phyloP scores from a whole-genome alignment of 2,888 invertebrate species.

The Sturmia bella region DNA sequence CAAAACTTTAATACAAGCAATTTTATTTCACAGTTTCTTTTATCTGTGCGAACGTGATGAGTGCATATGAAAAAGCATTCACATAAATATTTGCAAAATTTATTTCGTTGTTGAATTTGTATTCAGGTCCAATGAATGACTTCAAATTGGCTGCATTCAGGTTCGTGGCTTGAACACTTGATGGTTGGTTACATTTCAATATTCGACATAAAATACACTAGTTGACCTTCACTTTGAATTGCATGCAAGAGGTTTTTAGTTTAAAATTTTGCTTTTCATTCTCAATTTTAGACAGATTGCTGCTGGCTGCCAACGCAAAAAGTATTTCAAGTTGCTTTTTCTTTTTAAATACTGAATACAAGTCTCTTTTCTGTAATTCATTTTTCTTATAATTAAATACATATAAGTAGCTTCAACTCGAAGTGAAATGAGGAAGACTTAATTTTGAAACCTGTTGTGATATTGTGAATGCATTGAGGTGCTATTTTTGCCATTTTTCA shows the following conservation, averaged over 20 bases:
- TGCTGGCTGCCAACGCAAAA: constrained; percentile 14
- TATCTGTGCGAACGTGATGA: neutral
- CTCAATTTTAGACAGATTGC: constrained; percentile 20
- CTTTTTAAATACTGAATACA: neutral
- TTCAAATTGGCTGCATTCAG: constrained; percentile 52
- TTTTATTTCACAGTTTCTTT: constrained; percentile 1
- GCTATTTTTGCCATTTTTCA: constrained; percentile 15
- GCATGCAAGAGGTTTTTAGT: constrained; percentile 58
- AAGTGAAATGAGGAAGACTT: constrained; percentile 28
- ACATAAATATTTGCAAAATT: neutral
- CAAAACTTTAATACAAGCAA: constrained; percentile 1
- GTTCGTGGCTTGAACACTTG: constrained; percentile 47
- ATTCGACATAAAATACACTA: constrained; percentile 38
- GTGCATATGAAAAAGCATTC: neutral
- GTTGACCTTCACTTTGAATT: constrained; percentile 69
- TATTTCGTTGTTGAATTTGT: neutral
- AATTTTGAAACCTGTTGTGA: constrained; percentile 24
- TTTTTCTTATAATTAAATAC: constrained; percentile 14
- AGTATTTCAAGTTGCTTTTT: constrained; percentile 24
- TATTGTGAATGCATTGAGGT: neutral
- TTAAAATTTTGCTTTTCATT: constrained; percentile 24
- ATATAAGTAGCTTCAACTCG: neutral
- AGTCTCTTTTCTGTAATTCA: neutral
- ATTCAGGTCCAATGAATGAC: constrained; percentile 41
- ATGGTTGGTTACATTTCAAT: constrained; percentile 50